Base-by-base conservation (phyloP, 2,113 vertebrate species). In the Columba livia region DNA sequence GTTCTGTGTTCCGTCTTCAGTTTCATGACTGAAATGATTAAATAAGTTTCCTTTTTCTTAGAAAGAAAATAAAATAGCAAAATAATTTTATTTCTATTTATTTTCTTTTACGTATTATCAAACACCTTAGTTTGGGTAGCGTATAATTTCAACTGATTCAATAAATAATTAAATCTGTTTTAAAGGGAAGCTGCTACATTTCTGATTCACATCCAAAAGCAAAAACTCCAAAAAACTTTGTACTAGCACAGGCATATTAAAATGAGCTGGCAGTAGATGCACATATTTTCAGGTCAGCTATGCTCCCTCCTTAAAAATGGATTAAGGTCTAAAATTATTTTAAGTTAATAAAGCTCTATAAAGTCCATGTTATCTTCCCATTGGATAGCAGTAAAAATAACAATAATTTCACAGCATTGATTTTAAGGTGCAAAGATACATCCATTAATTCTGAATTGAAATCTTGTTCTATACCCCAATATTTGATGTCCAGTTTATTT, bases 401-500 rank as follows among this genome's bases (percentile, higher is more conserved):
- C 3, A 67, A n/a, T 66, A 48, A 80, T 77, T 64, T 89, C 53
- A 91, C 24, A 64, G 3, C 38, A 69, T 26, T 61, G 80, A 53
- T 58, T 86, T 94, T 88, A 91, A 91, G 65, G 90, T 42, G 40
- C n/a, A 94, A 69, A 92, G 6, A 80, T 7, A 77, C 21, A 79
- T 13, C 54, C 40, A 61, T 15, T 61, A 48, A 61, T 15, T 42
- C 54, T 85, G 42, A 87, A 60, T 38, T 21, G 10, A 87, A 61
- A 79, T 57, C 34, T 21, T 42, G n/a, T 73, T n/a, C 17, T 90
- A 40, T 50, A 74, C 11, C 29, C 62, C 36, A 51, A 70, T 15
- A 58, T 31, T 61, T 42, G 25, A n/a, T 89, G 48, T 82, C 28
- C 38, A 90, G n/a, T 80, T 93, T 42, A 92, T 9, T 20, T 60